Base-by-base conservation (phyloP, 2,797 vertebrate genomes). In the Psittacula echo region DNA sequence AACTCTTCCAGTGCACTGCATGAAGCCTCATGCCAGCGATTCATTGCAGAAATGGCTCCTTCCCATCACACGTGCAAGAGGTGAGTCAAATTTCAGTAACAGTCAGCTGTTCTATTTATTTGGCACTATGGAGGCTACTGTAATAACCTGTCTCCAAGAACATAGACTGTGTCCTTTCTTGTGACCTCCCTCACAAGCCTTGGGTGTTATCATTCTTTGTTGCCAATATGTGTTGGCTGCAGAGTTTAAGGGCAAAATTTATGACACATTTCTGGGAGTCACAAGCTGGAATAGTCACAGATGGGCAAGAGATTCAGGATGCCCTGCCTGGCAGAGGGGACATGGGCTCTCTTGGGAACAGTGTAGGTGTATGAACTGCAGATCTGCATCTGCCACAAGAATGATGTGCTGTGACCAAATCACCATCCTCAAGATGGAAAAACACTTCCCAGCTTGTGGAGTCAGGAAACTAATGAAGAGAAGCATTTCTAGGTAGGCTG, bases 281-380 rank as follows among this genome's bases (percentile, higher is more conserved):
- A 18, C 22, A 30, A 45, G 26, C 48, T 71, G 62, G 48, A 93
- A 53, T 11, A 45, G 30, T 37, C 27, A 34, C 8, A 7, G 44
- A 34, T 1, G 6, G 39, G 24, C 0, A 0, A 54, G 53, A 34
- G 15, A 27, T 26, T 21, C 30, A 17, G 70, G 48, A 14, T 34
- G 13, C 13, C 29, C 41, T 56, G 60, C 48, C 60, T 1, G 1
- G 27, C 0, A 3, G 26, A 30, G 26, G 26, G 67, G n/a, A 50
- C 26, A 68, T 2, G 17, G 32, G 9, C 53, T 56, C 17, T 7
- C 66, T 44, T 45, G 62, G 82, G 19, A 79, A 39, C 23, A 11
- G 12, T 0, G 10, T 3, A 18, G 21, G 29, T 74, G 29, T 67
- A 65, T 47, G 72, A 44, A 3, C 29, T 4, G n/a, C 50, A 62